These are phyloP conservation scores for Erynnis tages DNA, from an alignment of 2,888 invertebrate genomes.

Conservation along the genomic window DNA sequence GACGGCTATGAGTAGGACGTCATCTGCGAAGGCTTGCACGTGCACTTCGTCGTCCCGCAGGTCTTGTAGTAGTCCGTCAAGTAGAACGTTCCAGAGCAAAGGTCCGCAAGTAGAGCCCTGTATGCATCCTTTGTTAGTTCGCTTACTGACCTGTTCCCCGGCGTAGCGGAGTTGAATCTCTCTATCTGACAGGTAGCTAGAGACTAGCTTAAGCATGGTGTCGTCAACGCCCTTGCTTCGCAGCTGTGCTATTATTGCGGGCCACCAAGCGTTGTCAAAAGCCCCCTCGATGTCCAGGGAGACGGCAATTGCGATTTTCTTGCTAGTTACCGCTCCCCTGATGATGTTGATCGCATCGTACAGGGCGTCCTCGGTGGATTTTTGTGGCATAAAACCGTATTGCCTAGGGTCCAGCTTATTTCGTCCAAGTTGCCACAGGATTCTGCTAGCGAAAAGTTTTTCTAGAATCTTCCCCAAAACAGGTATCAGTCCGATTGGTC, in stretches of 20 bases:
- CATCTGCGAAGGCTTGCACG: constrained; percentile 35
- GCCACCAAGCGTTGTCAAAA: constrained; percentile 35
- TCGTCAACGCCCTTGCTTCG: not conserved
- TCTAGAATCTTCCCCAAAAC: constrained; percentile 30
- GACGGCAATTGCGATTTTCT: constrained; percentile 21
- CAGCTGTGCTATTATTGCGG: constrained; percentile 16
- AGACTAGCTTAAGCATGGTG: constrained; percentile 3
- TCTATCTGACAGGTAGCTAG: constrained; percentile 26
- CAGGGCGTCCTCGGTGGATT: constrained; percentile 29
- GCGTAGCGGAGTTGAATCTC: constrained; percentile 25
- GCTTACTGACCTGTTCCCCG: not conserved
- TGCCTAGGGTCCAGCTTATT: constrained; percentile 18
- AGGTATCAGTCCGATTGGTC: constrained; percentile 29
- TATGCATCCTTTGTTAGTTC: constrained; percentile 30
- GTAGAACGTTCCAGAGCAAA: constrained; percentile 30
- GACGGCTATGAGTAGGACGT: constrained; percentile 25
- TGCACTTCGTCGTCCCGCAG: not conserved
- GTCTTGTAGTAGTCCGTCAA: constrained; percentile 26
- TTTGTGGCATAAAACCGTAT: constrained; percentile 32
- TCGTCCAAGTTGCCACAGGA: constrained; percentile 17
- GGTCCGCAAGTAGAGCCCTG: constrained; percentile 33
- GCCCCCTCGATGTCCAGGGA: constrained; percentile 33
- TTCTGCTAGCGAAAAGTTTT: constrained; percentile 24
- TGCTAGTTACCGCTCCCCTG: not conserved
- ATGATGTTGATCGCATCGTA: constrained; percentile 17